Conservation (phyloP, 2,888 invertebrate genomes). For the Dynastes grantii region DNA sequence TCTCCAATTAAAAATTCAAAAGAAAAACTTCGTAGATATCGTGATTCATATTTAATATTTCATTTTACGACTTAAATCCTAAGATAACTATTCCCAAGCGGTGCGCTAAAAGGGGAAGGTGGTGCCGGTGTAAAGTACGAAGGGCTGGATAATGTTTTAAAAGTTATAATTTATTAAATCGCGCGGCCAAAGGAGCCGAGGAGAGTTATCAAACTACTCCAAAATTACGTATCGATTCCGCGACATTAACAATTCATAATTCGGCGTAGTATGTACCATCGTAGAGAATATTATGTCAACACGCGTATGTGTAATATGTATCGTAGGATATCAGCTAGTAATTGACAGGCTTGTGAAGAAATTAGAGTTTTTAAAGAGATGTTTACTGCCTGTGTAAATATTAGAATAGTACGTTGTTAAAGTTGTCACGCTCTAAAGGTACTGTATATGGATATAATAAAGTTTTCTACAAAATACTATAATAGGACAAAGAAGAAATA, state of each 20-base stretch:
- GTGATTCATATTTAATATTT: slow-evolving; percentile 50
- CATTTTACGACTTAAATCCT: slow-evolving; percentile 46
- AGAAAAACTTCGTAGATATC: slow-evolving; percentile 46
- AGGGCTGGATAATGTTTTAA: slow-evolving; percentile 43
- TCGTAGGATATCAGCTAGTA: no score
- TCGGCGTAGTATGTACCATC: not conserved
- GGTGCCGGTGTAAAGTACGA: slow-evolving; percentile 5
- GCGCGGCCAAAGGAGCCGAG: slow-evolving; percentile 1
- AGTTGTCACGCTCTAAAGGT: no score
- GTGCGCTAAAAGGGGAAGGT: not conserved
- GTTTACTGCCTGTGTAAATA: no score
- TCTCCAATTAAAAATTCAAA: slow-evolving; percentile 49
- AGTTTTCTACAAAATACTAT: no score
- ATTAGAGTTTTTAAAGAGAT: no score
- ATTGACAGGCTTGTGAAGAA: no score
- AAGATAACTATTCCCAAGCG: slow-evolving; percentile 47
- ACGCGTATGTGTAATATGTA: no score
- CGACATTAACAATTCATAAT: slow-evolving; percentile 14
- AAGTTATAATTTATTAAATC: slow-evolving; percentile 50
- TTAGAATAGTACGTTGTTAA: no score
- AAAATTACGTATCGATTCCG: slow-evolving; percentile 36
- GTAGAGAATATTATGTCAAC: no score
- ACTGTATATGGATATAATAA: no score
- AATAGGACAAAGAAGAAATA: no score
- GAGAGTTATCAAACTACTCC: slow-evolving; percentile 43